Evolutionary conservation across 2,888 invertebrate species (phyloP).

Genomic region (Drosophila sordidapex): DNA sequence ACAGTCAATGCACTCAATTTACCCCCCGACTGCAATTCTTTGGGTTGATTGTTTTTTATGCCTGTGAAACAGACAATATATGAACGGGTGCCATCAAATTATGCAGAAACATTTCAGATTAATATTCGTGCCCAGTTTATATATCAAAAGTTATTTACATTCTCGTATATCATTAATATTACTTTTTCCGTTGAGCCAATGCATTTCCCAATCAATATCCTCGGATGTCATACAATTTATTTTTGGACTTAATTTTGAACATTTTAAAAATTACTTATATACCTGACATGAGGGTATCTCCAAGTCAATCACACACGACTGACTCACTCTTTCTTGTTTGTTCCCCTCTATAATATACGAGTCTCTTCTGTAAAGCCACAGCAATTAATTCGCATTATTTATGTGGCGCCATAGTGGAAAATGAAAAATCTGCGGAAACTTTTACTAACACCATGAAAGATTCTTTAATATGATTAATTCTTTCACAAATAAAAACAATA

Average conservation of each 20-base stretch:
- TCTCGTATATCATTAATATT: background rate
- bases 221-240: background rate
- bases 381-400: slow-evolving; percentile 75
- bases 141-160: background rate
- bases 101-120: background rate
- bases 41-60: background rate
- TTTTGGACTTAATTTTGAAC: background rate
- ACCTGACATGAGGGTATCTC: slow-evolving; percentile 5
- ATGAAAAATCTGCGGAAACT: slow-evolving; percentile 49
- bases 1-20: slow-evolving; percentile 53
- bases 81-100: background rate
- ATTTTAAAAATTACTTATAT: too few species aligned
- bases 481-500: slow-evolving; percentile 15
- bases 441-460: slow-evolving; percentile 24
- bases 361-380: slow-evolving; percentile 53
- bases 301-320: background rate
- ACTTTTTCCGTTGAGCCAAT: background rate
- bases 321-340: background rate
- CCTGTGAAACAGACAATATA: background rate
- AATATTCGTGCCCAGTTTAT: background rate
- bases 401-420: slow-evolving; percentile 42
- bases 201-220: background rate
- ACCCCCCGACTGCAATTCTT: background rate
- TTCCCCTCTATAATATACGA: slow-evolving; percentile 14
- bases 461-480: slow-evolving; percentile 36